A percentile compares a stretch with the other conserved stretches of the same genome.
phyloP scores from a whole-genome alignment of 1,140 invertebrate genomes.

The Medauroidea extradentata region DNA sequence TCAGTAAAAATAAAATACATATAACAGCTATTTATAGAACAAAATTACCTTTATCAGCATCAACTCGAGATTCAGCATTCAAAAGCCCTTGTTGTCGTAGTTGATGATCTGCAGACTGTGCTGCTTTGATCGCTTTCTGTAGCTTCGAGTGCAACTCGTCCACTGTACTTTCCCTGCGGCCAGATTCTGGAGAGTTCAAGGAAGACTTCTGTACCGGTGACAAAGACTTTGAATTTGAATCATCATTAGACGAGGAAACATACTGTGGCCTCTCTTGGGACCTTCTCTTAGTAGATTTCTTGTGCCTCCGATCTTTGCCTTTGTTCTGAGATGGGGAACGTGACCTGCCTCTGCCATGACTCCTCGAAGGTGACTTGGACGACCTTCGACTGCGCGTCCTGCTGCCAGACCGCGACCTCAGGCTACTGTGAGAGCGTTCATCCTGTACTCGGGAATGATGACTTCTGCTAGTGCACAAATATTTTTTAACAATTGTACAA shows the following conservation, averaged over 20 bases:
- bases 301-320: slow-evolving; percentile 21
- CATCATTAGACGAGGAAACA: slow-evolving; percentile 16
- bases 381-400: slow-evolving; percentile 39
- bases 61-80: too few species aligned
- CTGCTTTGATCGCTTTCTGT: slow-evolving; percentile 15
- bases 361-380: slow-evolving; percentile 37
- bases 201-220: not conserved
- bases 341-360: slow-evolving; percentile 32
- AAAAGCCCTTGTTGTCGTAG: slow-evolving; percentile 16
- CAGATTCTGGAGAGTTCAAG: not conserved
- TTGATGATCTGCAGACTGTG: slow-evolving; percentile 16
- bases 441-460: not conserved
- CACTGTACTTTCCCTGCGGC: slow-evolving; percentile 8
- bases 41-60: too few species aligned
- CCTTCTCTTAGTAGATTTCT: slow-evolving; percentile 44
- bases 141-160: slow-evolving; percentile 15
- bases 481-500: not conserved
- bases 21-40: too few species aligned
- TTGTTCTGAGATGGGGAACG: slow-evolving; percentile 35
- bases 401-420: slow-evolving; percentile 39
- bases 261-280: slow-evolving; percentile 40
- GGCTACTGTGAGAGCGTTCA: not conserved
- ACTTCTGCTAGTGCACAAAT: not conserved
- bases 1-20: too few species aligned
- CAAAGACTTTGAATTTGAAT: slow-evolving; percentile 33